Conservation (phyloP, 2,797 vertebrate genomes). For the Lates japonicus region DNA sequence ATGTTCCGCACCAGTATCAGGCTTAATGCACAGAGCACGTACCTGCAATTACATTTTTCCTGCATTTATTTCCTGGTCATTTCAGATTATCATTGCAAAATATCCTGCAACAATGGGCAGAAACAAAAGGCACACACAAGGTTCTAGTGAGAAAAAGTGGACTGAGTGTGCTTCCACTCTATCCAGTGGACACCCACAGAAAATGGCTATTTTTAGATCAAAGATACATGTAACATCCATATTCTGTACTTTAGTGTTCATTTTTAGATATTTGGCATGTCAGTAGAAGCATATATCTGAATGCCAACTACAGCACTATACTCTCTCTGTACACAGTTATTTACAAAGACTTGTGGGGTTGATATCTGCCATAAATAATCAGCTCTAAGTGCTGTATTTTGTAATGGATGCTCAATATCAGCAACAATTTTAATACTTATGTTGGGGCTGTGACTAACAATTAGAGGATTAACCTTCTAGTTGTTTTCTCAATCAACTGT, state of each 20-base stretch:
- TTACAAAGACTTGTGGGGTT: background rate
- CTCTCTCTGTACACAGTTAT: background rate
- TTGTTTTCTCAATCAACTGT: too few relatives aligned
- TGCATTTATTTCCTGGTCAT: constrained; percentile 1
- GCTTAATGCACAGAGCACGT: background rate
- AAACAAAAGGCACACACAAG: constrained; percentile 1
- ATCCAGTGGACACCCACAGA: constrained; percentile 45
- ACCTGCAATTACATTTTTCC: background rate
- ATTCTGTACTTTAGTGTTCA: constrained; percentile 12
- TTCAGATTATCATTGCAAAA: background rate
- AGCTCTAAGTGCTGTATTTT: background rate
- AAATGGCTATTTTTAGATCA: constrained; percentile 51
- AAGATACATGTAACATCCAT: constrained; percentile 36
- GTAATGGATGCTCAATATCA: background rate
- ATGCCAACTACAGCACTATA: background rate
- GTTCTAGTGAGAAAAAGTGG: constrained; percentile 25
- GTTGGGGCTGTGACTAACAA: background rate
- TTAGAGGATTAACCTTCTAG: too few relatives aligned
- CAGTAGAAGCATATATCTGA: background rate
- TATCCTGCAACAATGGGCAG: background rate
- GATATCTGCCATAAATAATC: background rate
- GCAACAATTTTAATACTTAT: background rate
- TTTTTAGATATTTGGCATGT: background rate
- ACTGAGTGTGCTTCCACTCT: constrained; percentile 25
- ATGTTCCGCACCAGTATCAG: background rate